These are phyloP conservation scores for Erebia palarica DNA, from an alignment of 2,888 invertebrate species.

Conservation along the genomic window DNA sequence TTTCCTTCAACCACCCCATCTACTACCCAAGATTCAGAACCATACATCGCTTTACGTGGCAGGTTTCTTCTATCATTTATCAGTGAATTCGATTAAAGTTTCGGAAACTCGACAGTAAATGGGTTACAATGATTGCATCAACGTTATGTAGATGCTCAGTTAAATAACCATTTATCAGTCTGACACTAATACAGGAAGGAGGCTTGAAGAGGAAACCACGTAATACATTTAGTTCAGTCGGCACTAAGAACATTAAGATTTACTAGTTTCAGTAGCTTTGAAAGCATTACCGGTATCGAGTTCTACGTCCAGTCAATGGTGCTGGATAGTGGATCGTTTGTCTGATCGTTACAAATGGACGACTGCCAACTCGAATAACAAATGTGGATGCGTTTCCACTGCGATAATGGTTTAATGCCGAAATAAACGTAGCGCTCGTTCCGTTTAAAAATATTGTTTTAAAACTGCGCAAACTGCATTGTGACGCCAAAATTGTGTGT, in stretches of 20 bases:
- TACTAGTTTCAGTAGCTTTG: constrained; percentile 25
- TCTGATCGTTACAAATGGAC: constrained; percentile 63
- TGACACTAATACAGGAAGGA: background rate
- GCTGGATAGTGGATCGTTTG: constrained; percentile 42
- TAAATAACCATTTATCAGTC: constrained; percentile 3
- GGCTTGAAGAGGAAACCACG: background rate
- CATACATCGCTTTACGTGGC: no score
- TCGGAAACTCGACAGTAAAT: background rate
- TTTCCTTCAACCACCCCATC: no score
- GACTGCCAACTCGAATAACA: constrained; percentile 59
- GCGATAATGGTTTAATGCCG: constrained; percentile 56
- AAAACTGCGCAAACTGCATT: constrained; percentile 20
- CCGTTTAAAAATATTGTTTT: constrained; percentile 20
- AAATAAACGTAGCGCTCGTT: constrained; percentile 39
- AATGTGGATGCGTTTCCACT: constrained; percentile 49
- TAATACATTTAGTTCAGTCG: constrained; percentile 5
- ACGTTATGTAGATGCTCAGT: background rate
- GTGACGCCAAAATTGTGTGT: constrained; percentile 8
- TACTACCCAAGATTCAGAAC: no score
- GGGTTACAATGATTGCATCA: background rate
- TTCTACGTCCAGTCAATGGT: constrained; percentile 38
- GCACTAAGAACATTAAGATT: constrained; percentile 33
- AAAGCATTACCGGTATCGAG: constrained; percentile 28
- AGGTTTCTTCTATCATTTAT: no score
- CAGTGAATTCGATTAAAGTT: no score